Conservation (phyloP, 2,888 invertebrate genomes). For the Catocala fraxini region DNA sequence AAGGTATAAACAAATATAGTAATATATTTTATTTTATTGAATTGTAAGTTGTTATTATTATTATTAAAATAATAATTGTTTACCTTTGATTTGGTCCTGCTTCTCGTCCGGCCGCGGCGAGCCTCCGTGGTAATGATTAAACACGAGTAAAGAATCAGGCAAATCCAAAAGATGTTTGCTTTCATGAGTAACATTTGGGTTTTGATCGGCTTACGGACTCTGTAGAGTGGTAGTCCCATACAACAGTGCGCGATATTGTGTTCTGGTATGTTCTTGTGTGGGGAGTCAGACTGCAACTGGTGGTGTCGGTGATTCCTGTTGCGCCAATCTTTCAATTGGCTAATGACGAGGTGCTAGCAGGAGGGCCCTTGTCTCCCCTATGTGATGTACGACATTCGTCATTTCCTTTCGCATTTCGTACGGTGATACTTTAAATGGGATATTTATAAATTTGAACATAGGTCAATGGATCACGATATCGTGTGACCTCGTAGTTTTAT, state of each 20-base stretch:
- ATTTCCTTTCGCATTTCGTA: constrained; percentile 75
- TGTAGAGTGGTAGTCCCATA: constrained; percentile 5
- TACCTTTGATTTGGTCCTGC: constrained; percentile 93
- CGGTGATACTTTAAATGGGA: constrained; percentile 56
- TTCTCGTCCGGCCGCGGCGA: constrained; percentile 90
- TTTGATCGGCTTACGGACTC: constrained; percentile 14
- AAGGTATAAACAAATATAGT: too few relatives aligned
- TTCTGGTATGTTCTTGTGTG: constrained; percentile 59
- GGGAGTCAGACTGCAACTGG: constrained; percentile 66
- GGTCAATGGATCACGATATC: constrained; percentile 43
- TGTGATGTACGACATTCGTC: constrained; percentile 66
- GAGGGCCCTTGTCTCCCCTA: constrained; percentile 82
- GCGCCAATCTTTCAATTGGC: constrained; percentile 82
- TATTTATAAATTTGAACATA: constrained; percentile 47
- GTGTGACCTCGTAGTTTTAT: constrained; percentile 29
- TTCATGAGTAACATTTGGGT: constrained; percentile 66
- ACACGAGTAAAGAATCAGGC: constrained; percentile 63
- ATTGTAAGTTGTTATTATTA: too few relatives aligned
- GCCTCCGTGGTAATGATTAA: constrained; percentile 74
- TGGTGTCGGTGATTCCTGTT: constrained; percentile 63
- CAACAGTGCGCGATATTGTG: constrained; percentile 17
- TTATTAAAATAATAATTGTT: neutral
- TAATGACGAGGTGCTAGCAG: constrained; percentile 77
- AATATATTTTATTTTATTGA: too few relatives aligned
- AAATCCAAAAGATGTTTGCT: constrained; percentile 55